These are phyloP conservation scores for Pseudopleuronectes americanus DNA, from an alignment of 2,797 vertebrate species.

Conservation along the genomic window DNA sequence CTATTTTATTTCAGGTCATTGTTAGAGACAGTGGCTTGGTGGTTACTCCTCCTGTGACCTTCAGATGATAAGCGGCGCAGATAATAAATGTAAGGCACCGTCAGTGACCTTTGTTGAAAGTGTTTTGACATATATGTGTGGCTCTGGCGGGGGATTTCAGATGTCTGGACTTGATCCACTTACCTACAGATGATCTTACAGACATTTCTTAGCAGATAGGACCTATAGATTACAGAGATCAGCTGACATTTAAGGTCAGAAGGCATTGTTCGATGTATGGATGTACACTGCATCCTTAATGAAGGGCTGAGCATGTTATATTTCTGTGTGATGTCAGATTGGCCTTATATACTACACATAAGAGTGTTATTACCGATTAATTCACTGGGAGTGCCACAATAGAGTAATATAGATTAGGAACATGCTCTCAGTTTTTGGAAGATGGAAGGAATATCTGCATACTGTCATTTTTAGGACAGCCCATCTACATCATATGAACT, in stretches of 20 bases:
- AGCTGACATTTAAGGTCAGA: constrained; percentile 6
- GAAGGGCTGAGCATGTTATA: background rate
- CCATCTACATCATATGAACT: constrained; percentile 13
- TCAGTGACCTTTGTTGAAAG: background rate
- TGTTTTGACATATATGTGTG: background rate
- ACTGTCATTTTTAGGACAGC: constrained; percentile 6
- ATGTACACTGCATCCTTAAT: background rate
- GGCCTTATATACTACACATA: background rate
- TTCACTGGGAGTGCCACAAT: background rate
- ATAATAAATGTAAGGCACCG: too few species aligned
- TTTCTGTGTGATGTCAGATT: constrained; percentile 11
- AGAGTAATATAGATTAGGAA: too few species aligned
- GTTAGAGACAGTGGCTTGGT: too few species aligned
- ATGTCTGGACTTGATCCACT: background rate
- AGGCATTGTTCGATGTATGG: background rate
- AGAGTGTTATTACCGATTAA: background rate
- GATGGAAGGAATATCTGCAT: background rate
- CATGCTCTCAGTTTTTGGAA: background rate
- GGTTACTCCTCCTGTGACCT: too few species aligned
- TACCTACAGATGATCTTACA: background rate
- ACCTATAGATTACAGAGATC: background rate
- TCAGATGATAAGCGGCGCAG: too few species aligned
- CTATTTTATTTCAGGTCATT: too few species aligned
- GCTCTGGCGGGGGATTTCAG: background rate
- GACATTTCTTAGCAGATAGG: background rate